Conservation (phyloP, 1,140 invertebrate genomes). For the Lethrus apterus region DNA sequence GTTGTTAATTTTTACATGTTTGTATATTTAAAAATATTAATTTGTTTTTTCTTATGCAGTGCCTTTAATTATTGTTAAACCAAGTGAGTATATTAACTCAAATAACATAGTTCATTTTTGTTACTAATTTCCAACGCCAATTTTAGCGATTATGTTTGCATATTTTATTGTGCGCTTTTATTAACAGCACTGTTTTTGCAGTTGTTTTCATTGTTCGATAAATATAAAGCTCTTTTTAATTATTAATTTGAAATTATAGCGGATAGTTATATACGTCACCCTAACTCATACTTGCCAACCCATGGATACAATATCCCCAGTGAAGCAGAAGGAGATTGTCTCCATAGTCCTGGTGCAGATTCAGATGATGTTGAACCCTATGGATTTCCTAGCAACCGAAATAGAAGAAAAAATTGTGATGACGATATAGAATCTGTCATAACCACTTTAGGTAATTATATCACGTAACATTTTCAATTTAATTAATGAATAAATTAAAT, state of each 20-base stretch:
- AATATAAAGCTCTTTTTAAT: no score
- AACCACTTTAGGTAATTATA: constrained; percentile 43
- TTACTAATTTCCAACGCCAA: no score
- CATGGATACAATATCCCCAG: constrained; percentile 59
- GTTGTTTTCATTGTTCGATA: no score
- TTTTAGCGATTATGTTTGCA: no score
- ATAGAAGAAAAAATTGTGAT: constrained; percentile 49
- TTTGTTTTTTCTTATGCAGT: constrained; percentile 40
- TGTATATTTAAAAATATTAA: no score
- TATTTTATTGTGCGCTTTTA: no score
- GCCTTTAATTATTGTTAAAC: constrained; percentile 48
- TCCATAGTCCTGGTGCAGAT: constrained; percentile 35
- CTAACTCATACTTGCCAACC: constrained; percentile 75
- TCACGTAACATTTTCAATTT: not conserved
- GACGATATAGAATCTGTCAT: constrained; percentile 51
- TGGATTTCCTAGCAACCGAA: constrained; percentile 57
- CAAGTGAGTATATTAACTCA: constrained; percentile 45
- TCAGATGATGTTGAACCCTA: constrained; percentile 56
- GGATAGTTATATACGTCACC: constrained; percentile 71
- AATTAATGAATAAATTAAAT: constrained; percentile 16
- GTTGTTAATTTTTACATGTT: constrained; percentile 4
- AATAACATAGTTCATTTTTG: no score
- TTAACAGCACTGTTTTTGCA: no score
- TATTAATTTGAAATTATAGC: constrained; percentile 37
- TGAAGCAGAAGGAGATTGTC: constrained; percentile 40